Percentiles rank a stretch among this genome's conserved stretches.
These are phyloP conservation scores for Hestina assimilis DNA, from an alignment of 1,140 invertebrate species.

Conservation along the genomic window DNA sequence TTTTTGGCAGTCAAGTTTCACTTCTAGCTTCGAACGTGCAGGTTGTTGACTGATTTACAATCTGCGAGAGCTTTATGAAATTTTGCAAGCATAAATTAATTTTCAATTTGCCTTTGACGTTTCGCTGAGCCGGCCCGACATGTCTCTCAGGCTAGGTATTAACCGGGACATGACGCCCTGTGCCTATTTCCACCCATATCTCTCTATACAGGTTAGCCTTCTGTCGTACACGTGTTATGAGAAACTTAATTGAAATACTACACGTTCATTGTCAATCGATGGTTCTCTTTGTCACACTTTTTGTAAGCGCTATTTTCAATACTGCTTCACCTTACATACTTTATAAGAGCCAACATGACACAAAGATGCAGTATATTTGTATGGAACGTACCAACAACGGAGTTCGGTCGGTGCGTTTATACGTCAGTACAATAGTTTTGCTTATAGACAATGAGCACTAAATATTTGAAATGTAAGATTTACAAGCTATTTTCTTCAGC, in stretches of 20 bases:
- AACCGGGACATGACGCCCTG: constrained; percentile 60
- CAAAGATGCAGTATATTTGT: too few species aligned
- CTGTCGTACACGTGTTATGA: constrained; percentile 36
- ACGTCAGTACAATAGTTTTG: too few species aligned
- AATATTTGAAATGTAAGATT: too few species aligned
- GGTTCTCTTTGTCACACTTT: constrained; percentile 1
- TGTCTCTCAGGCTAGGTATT: constrained; percentile 55
- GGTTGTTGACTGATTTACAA: constrained; percentile 47
- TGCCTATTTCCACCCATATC: constrained; percentile 53
- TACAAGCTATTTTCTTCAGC: too few species aligned
- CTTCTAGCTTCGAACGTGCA: constrained; percentile 20
- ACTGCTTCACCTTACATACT: too few species aligned
- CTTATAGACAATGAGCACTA: too few species aligned
- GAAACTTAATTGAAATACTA: constrained; percentile 44
- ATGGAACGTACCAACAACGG: too few species aligned
- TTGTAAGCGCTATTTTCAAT: neutral
- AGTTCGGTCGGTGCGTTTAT: too few species aligned
- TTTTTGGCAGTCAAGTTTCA: neutral
- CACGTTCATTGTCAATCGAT: constrained; percentile 16
- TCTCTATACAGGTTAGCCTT: constrained; percentile 37
- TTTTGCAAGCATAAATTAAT: constrained; percentile 76
- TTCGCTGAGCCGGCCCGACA: constrained; percentile 69
- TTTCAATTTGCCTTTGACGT: constrained; percentile 77
- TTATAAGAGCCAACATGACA: too few species aligned
- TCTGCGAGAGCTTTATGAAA: constrained; percentile 56